Base-by-base conservation (phyloP, 1,140 invertebrate genomes). In the Ectropis grisescens region DNA sequence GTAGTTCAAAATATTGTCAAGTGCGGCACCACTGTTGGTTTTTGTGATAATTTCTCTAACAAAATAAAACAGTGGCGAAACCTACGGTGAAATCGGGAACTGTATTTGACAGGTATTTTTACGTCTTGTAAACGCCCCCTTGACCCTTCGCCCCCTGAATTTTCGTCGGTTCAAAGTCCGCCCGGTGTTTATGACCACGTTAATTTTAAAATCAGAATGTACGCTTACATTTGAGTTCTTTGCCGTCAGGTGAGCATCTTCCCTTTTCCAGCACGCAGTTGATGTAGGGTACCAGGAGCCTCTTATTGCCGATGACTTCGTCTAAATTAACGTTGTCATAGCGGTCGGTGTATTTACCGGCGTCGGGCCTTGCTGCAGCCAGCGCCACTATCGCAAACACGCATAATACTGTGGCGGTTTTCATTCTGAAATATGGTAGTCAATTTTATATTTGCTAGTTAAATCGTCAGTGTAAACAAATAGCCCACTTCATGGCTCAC, bases 291-390 rank as follows among this genome's bases (percentile, higher is more conserved):
- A 72, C 78, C 1, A 92, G 72, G 4, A 93, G 68, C n/a, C 91
- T 82, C 0, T 88, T 84, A 37, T 87, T 92, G n/a, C 64, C 58
- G 0, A 93, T 58, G 33, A 93, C 88, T 48, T 89, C 83, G 22
- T 92, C 86, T 11, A 92, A 28, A 53, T 93, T 78, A 8, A 92
- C 74, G 41, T 87, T 87, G 58, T 93, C 91, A 48, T 86, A 92
- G 52, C 87, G 89, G 8, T 85, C 86, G 0, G 89, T 90, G 58
- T 92, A 92, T n/a, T n/a, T n/a, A 28, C 82, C 81, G 0, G 81
- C 69, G 0, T 78, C 78, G 1, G 82, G 83, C 5, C 65, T 58
- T 2, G 59, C 79, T 1, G 41, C 5, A 2, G 33, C 32, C 4
- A 56, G 11, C 0, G 37, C 58, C 9, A 44, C 29, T 1, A 56